These are phyloP conservation scores for Hyalella azteca DNA, from an alignment of 2,888 invertebrate species.

Conservation along the genomic window DNA sequence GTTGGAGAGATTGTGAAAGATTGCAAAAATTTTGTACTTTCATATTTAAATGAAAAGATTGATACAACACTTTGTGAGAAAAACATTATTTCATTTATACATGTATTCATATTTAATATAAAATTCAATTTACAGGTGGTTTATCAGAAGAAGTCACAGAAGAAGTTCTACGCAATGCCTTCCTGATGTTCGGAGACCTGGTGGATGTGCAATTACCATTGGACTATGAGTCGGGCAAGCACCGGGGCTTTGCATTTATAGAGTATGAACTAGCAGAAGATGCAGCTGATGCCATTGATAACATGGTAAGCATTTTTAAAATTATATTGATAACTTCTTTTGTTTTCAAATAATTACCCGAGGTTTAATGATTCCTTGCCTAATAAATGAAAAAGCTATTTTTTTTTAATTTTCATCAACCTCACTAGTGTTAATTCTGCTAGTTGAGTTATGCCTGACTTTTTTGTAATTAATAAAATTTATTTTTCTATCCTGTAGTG, in stretches of 20 bases:
- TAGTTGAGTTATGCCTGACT: too few species aligned
- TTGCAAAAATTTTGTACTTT: too few species aligned
- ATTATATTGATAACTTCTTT: slow-evolving; percentile 29
- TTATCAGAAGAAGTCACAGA: slow-evolving; percentile 95
- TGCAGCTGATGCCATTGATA: slow-evolving; percentile 98
- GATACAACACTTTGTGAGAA: too few species aligned
- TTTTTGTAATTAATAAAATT: too few species aligned
- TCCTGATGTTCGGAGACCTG: slow-evolving; percentile 97
- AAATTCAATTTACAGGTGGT: slow-evolving; percentile 67
- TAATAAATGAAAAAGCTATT: too few species aligned
- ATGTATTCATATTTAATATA: neutral
- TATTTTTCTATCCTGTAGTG: too few species aligned
- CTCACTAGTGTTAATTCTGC: too few species aligned
- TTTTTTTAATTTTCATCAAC: too few species aligned
- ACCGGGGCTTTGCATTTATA: slow-evolving; percentile 97
- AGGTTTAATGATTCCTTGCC: neutral
- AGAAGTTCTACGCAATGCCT: slow-evolving; percentile 92
- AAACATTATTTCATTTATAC: too few species aligned
- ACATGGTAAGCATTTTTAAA: slow-evolving; percentile 77
- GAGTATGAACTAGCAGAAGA: slow-evolving; percentile 98
- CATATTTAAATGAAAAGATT: too few species aligned
- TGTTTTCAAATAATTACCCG: slow-evolving; percentile 57
- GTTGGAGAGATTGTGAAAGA: too few species aligned
- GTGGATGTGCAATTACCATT: slow-evolving; percentile 93
- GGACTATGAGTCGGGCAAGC: slow-evolving; percentile 96